Base-by-base conservation (phyloP, 2,888 invertebrate species). In the Eristalinus aeneus region DNA sequence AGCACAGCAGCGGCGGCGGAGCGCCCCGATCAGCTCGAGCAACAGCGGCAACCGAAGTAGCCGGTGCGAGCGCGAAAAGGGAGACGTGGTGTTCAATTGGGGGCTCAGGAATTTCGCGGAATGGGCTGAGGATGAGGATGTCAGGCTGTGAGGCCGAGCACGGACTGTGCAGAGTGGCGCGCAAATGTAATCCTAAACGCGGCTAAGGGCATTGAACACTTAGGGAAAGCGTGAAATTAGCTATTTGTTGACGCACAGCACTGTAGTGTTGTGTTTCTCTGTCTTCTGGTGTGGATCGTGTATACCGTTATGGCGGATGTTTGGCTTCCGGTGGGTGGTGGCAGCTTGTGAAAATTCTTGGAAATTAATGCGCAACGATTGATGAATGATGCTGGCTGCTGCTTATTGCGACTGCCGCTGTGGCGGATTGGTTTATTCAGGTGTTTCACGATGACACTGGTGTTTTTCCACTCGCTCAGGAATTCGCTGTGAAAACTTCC, bases 131-230 rank as follows among this genome's bases (percentile, higher is more conserved):
- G 60, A 72, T 78, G 54, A 9, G 56, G 53, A 53, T 53, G 8
- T 1, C 27, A 5, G 27, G 27, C 27, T 27, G 27, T 27, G n/a
- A n/a, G 46, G 56, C 20, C 22, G 56, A 46, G 63, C 74, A 36
- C 58, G 64, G 60, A 65, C 11, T 34, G 75, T 73, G 69, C 34
- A 32, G 32, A 65, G 36, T 39, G 64, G 64, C 53, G 64, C 60
- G 36, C 54, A 46, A 74, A 76, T 85, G 58, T 81, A 85, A 81
- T 85, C 85, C 85, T 81, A 69, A 76, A 81, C 75, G 69, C 64
- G 71, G 72, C 80, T 81, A 85, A 85, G 85, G 85, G 85, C 85
- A 85, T 85, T 81, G 81, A 76, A 76, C 85, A 81, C 68, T 76
- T 63, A 67, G 65, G 54, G 22, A 61, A 32, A 71, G 60, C 71